Evolutionary conservation across 1,140 invertebrate species (phyloP).

Genomic region (Elymnias hypermnestra): DNA sequence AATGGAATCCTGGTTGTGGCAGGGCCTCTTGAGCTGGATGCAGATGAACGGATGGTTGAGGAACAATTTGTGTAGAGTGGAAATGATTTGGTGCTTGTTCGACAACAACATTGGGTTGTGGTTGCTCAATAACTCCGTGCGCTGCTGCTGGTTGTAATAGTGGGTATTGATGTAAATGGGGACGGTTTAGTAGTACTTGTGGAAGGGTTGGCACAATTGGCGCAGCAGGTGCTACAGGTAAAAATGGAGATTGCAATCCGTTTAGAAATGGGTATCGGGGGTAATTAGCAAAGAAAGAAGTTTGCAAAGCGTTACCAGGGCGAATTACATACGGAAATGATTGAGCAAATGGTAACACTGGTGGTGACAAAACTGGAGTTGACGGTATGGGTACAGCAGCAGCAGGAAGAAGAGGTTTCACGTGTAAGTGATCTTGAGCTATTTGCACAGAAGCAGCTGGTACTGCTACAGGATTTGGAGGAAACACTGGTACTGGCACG

Average conservation of each 20-base stretch:
- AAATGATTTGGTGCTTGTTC: slow-evolving; percentile 32
- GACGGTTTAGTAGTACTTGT: slow-evolving; percentile 35
- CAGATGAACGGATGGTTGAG: slow-evolving; percentile 23
- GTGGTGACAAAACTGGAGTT: slow-evolving; percentile 27
- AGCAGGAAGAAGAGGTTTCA: slow-evolving; percentile 32
- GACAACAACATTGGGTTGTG: slow-evolving; percentile 24
- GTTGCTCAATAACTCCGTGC: slow-evolving; percentile 37
- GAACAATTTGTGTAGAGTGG: slow-evolving; percentile 17
- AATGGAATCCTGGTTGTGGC: slow-evolving; percentile 17
- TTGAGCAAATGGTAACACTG: slow-evolving; percentile 30
- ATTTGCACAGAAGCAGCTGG: slow-evolving; percentile 27
- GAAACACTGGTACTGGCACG: slow-evolving; percentile 27
- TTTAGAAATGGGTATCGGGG: slow-evolving; percentile 62
- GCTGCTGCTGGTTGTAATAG: slow-evolving; percentile 34
- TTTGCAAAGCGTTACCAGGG: slow-evolving; percentile 63
- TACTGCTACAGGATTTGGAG: slow-evolving; percentile 34
- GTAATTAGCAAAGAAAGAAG: slow-evolving; percentile 64
- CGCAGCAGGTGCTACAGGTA: slow-evolving; percentile 28
- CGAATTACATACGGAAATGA: slow-evolving; percentile 54
- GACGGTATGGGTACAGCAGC: slow-evolving; percentile 33
- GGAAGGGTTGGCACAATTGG: slow-evolving; percentile 21
- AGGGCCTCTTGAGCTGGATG: slow-evolving; percentile 24
- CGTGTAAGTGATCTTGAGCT: slow-evolving; percentile 21
- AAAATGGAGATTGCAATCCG: slow-evolving; percentile 39
- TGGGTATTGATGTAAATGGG: slow-evolving; percentile 44